Conservation (phyloP, 2,113 vertebrate genomes). For the Corythoichthys intestinalis region DNA sequence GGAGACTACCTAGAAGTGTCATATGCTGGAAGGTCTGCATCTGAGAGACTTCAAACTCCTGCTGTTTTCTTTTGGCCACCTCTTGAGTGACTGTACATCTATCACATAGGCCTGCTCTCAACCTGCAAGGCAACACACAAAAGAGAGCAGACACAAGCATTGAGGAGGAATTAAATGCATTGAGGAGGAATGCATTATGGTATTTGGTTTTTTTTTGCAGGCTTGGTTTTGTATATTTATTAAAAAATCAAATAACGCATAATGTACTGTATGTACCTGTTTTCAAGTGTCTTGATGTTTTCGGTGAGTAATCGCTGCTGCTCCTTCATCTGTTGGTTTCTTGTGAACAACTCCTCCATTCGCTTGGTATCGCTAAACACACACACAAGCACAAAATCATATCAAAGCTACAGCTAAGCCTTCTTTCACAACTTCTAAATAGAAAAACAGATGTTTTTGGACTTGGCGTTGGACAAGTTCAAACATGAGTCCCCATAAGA, state of each 20-base stretch:
- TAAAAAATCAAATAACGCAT: neutral
- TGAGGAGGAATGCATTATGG: neutral
- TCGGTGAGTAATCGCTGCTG: constrained; percentile 88
- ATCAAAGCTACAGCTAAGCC: no score
- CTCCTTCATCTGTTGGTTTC: constrained; percentile 91
- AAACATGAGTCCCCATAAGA: constrained; percentile 27
- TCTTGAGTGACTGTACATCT: constrained; percentile 94
- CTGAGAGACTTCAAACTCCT: constrained; percentile 82
- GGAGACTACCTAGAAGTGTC: constrained; percentile 77
- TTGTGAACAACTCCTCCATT: constrained; percentile 88
- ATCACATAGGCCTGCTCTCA: constrained; percentile 92
- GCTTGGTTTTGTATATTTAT: neutral
- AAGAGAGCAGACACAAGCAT: neutral
- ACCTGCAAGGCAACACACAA: constrained; percentile 56
- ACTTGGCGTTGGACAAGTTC: constrained; percentile 32
- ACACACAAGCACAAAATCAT: neutral
- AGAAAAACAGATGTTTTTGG: constrained; percentile 15
- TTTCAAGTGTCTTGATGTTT: constrained; percentile 88
- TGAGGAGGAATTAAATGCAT: neutral
- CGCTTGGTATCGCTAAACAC: constrained; percentile 83
- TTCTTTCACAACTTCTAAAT: neutral
- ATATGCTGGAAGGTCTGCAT: constrained; percentile 88
- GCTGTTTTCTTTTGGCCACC: constrained; percentile 85
- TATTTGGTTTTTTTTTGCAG: neutral
- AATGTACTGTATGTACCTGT: constrained; percentile 74